Evolutionary conservation across 2,888 invertebrate species (phyloP).

Genomic region (Calameuta idolon): DNA sequence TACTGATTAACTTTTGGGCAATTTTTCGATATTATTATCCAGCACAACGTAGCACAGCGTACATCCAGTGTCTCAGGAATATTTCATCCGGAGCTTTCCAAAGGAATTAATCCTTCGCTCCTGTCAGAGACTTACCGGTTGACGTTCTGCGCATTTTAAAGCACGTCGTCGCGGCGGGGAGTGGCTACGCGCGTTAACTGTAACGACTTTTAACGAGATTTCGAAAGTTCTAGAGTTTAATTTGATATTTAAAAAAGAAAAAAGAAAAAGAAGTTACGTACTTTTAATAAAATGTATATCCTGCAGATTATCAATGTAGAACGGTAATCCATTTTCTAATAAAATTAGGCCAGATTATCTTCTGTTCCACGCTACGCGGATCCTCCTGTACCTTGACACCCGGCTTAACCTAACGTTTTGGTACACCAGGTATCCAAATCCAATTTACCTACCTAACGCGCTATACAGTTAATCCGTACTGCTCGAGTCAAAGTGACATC

Average conservation of each 20-base stretch:
- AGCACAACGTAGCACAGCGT: not conserved
- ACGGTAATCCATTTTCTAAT: not conserved
- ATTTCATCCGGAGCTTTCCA: not conserved
- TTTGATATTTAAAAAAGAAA: too few relatives aligned
- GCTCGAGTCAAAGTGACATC: not conserved
- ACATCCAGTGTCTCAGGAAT: not conserved
- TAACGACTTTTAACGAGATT: not conserved
- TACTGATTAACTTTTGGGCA: not conserved
- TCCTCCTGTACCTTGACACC: not conserved
- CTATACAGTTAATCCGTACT: not conserved
- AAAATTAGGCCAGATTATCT: not conserved
- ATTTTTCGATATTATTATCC: not conserved
- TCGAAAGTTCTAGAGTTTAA: not conserved
- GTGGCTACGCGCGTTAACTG: not conserved
- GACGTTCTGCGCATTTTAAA: not conserved
- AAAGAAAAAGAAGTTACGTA: not conserved
- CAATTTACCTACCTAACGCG: constrained; percentile 23
- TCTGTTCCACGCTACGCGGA: not conserved
- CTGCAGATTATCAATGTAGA: not conserved
- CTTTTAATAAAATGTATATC: not conserved
- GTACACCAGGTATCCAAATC: constrained; percentile 27
- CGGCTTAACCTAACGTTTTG: not conserved
- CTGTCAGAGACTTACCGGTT: not conserved
- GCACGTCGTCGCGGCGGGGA: not conserved
- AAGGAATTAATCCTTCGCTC: not conserved